These are phyloP conservation scores for Acrocera orbiculus DNA, from an alignment of 2,888 invertebrate species.

Conservation along the genomic window DNA sequence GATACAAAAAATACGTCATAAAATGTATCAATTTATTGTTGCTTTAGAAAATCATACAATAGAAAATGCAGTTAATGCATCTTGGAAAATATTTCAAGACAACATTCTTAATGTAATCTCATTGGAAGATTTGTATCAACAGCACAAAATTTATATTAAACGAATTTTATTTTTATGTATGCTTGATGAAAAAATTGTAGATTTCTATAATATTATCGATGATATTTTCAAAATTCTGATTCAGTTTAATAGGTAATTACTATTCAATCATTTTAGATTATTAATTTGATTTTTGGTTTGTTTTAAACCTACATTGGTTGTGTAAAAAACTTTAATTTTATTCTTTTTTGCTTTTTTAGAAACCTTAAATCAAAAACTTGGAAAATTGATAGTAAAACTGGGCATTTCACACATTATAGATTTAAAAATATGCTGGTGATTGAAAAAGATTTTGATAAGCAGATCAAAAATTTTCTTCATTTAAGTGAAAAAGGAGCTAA, in stretches of 20 bases:
- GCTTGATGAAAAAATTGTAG: constrained; percentile 48
- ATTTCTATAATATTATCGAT: constrained; percentile 48
- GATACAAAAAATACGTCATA: constrained; percentile 52
- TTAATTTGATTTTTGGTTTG: not conserved
- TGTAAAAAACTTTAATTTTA: not conserved
- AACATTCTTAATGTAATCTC: constrained; percentile 45
- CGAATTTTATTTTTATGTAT: constrained; percentile 57
- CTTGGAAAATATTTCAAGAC: constrained; percentile 57
- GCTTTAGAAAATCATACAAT: constrained; percentile 61
- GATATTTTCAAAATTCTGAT: constrained; percentile 55
- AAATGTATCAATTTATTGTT: constrained; percentile 58
- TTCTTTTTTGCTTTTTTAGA: constrained; percentile 14
- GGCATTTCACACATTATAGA: constrained; percentile 24
- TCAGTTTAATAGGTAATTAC: constrained; percentile 34
- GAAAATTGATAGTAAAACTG: constrained; percentile 15
- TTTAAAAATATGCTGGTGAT: constrained; percentile 24
- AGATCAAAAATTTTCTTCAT: constrained; percentile 26
- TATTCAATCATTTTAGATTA: constrained; percentile 7
- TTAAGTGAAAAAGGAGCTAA: constrained; percentile 28
- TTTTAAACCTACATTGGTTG: no score
- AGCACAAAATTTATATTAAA: constrained; percentile 57
- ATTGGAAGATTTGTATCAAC: constrained; percentile 53
- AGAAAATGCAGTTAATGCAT: constrained; percentile 53
- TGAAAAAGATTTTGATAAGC: constrained; percentile 26
- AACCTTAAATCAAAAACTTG: constrained; percentile 24